Base-by-base conservation (phyloP, 2,888 invertebrate genomes). In the Cyrtodaria siliqua region DNA sequence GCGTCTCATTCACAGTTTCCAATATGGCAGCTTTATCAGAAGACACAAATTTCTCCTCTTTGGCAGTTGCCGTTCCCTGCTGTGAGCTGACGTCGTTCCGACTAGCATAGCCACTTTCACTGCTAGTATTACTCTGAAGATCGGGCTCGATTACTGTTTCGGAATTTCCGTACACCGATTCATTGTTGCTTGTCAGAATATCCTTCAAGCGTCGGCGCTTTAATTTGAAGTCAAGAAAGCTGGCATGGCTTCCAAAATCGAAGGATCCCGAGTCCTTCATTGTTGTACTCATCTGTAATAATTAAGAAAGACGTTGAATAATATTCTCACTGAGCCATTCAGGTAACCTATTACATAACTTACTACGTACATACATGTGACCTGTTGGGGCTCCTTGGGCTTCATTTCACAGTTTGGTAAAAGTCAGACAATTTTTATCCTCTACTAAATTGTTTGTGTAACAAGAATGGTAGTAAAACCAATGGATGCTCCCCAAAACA, bases 181-280 rank as follows among this genome's bases (percentile, higher is more conserved):
- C 40, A 24, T 40, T 29, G 18, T 60, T 68, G 23, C 56, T 57
- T 0, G 62, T 97, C 95, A 97, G 97, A 95, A 98, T 95, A 94
- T 98, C 97, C 95, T 97, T 97, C 94, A 98, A 97, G 96, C 98
- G 97, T 95, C 97, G 96, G 95, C 98, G 96, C 96, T 98, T 98
- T 94, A 98, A 95, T 95, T 98, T 98, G 12, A 90, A 73, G 52
- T 90, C 88, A 4, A 77, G 55, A 50, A 68, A 77, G 23, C 68
- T 68, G 1, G 66, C 57, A 26, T 33, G 33, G n/a, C 66, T 61
- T 14, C 42, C n/a, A 27, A 24, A 27, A 2, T n/a, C 20, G 20
- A 14, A 9, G 9, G 52, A 23, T n/a, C 42, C 44, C 14, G 50
- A n/a, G 9, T 42, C 55, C 3, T 47, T 29, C 64, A 56, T 64